Evolutionary conservation across 1,140 invertebrate species (phyloP), one percentile per base, ranked within the genome.

Genomic region (Galleria mellonella): DNA sequence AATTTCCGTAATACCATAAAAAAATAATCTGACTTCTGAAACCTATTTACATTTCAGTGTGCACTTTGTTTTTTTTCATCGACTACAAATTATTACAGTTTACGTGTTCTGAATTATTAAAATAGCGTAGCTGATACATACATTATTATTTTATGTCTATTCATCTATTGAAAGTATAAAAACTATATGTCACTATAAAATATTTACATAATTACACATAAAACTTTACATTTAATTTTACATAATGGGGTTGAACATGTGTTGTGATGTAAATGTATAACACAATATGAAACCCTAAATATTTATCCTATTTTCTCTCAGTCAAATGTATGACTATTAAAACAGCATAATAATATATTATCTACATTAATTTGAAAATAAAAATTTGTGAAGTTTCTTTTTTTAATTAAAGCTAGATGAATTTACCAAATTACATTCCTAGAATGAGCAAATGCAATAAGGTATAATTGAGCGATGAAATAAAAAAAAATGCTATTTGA

Each of bases 1-100:
- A 53, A 51, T 56, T 42, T 46, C 65, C 51, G 55, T 62, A 72
- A 76, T 68, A 73, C 65, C 43, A 62, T 77, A 74, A 67, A 77
- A 76, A 82, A 78, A 76, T 74, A 81, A 71, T 68, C 32, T 36
- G 33, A 50, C 51, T 43, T 55, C 55, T 59, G 63, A 72, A 75
- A 62, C 55, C 62, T 79, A 76, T 76, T 72, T 77, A 79, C 65
- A 79, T 56, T 54, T 53, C 30, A 69, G 64, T 67, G 68, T 74
- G 72, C 72, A 53, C 36, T 47, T 68, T 58, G 46, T 65, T 56
- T 59, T 52, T 58, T 12, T 61, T 64, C 61, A 64, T 51, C 38
- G 43, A n/a, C n/a, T n/a, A n/a, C n/a, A 41, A 50, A 44, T 60
- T 43, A 46, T 40, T 32, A 40, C 40, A 23, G 6, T 23, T 23